Evolutionary conservation across 2,888 invertebrate species (phyloP).

Genomic region (Sisyra terminalis): DNA sequence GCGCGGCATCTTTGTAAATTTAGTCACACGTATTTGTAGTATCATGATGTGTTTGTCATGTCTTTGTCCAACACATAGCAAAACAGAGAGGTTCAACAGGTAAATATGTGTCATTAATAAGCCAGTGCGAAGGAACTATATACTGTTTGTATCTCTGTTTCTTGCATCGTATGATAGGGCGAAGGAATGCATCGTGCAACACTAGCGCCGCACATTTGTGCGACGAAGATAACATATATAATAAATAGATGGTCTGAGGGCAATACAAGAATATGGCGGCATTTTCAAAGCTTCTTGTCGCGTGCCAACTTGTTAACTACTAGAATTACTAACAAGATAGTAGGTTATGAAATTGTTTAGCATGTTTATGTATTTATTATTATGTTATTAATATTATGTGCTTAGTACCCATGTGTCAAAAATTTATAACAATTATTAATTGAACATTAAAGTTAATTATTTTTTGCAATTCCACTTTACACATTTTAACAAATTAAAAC

Average conservation of each 20-base stretch:
- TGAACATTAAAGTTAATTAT: too few relatives aligned
- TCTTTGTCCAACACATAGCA: neutral
- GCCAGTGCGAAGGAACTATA: too few relatives aligned
- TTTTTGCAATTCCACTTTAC: too few relatives aligned
- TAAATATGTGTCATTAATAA: too few relatives aligned
- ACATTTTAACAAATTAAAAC: too few relatives aligned
- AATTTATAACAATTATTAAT: too few relatives aligned
- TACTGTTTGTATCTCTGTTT: too few relatives aligned
- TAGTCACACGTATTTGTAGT: constrained; percentile 6
- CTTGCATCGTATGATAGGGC: too few relatives aligned
- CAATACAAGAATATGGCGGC: constrained; percentile 6
- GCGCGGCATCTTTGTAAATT: constrained; percentile 8
- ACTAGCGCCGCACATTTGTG: too few relatives aligned
- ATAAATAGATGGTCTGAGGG: neutral
- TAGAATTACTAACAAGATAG: constrained; percentile 9
- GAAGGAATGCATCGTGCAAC: too few relatives aligned
- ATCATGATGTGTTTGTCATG: neutral
- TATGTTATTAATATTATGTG: neutral
- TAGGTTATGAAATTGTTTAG: constrained; percentile 8
- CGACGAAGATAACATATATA: neutral
- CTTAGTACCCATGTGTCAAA: neutral
- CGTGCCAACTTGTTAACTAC: constrained; percentile 10
- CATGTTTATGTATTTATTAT: neutral
- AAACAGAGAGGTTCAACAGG: too few relatives aligned
- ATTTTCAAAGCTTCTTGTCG: constrained; percentile 9